Evolutionary conservation across 1,140 invertebrate genomes (phyloP).

Genomic region (Drosophila baimaii): DNA sequence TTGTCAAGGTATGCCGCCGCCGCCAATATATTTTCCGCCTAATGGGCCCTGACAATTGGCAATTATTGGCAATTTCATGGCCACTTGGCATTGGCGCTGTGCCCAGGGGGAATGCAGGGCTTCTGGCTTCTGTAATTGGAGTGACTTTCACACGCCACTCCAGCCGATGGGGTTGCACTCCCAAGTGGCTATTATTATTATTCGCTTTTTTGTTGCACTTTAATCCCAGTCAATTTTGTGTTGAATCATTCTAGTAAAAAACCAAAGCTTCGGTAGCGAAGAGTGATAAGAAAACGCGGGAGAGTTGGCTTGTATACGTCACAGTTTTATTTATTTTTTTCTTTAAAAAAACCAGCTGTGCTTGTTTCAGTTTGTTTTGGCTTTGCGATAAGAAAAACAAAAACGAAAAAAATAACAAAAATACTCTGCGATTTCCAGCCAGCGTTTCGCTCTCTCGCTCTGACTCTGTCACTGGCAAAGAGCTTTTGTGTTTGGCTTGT

Average conservation of each 20-base stretch:
- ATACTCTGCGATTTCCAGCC: background rate
- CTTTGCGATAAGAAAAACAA: conserved; percentile 33
- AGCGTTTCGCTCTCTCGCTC: conserved; percentile 30
- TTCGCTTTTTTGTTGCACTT: conserved; percentile 25
- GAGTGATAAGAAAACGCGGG: conserved; percentile 28
- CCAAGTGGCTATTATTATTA: background rate
- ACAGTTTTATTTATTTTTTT: background rate
- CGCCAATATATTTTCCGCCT: conserved; percentile 11
- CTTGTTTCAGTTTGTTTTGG: conserved; percentile 40
- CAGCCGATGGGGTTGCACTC: conserved; percentile 19
- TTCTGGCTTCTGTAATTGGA: conserved; percentile 14
- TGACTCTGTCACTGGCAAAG: background rate
- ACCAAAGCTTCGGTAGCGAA: background rate
- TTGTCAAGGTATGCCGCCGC: conserved; percentile 32
- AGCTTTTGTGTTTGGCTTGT: conserved; percentile 26
- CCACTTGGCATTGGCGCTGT: conserved; percentile 13
- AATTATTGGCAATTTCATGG: conserved; percentile 51
- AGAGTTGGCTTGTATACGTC: conserved; percentile 17
- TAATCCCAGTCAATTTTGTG: conserved; percentile 8
- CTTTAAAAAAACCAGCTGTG: conserved; percentile 28
- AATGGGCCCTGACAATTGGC: conserved; percentile 29
- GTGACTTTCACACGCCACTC: conserved; percentile 38
- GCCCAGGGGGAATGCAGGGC: conserved; percentile 1
- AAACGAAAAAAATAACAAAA: conserved; percentile 1
- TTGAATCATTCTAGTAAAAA: conserved; percentile 11